phyloP scores from a whole-genome alignment of 37 sponge, comb jelly and placozoan species.

The Diacarnus erythraeanus region DNA sequence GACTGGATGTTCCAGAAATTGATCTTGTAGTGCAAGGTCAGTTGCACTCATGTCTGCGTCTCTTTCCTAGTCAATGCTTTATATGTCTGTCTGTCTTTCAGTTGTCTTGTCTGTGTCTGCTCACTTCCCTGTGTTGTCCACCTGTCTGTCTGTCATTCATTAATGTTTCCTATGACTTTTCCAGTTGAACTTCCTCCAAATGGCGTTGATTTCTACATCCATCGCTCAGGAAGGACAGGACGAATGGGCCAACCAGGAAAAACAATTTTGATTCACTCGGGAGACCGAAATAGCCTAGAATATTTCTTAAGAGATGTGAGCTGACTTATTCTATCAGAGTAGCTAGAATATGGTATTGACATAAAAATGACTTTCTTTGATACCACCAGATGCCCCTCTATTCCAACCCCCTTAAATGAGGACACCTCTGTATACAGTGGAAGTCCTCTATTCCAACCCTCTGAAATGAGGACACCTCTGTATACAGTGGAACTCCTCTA shows the following conservation, averaged over 20 bases:
- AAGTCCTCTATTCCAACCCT: too few species aligned
- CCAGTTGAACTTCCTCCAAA: conserved; percentile 52
- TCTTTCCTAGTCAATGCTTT: background rate
- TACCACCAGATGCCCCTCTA: too few species aligned
- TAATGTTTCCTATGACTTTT: background rate
- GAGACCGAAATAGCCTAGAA: background rate
- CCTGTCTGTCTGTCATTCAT: too few species aligned
- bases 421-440: too few species aligned
- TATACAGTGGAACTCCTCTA: too few species aligned
- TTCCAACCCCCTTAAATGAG: too few species aligned
- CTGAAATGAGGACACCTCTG: too few species aligned
- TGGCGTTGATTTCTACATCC: conserved; percentile 61
- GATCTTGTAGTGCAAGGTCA: conserved; percentile 50
- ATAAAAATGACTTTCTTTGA: too few species aligned
- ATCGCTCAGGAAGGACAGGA: conserved; percentile 63
- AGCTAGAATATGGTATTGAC: too few species aligned
- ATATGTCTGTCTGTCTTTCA: background rate
- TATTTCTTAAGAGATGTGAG: conserved; percentile 7
- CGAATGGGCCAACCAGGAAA: conserved; percentile 36
- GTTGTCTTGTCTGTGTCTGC: background rate
- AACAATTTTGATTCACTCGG: conserved; percentile 16
- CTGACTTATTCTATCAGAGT: too few species aligned
- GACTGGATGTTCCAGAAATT: conserved; percentile 54
- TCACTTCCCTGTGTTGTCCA: background rate
- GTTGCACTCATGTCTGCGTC: background rate